Evolutionary conservation across 2,797 vertebrate species (phyloP).

Genomic region (Falco columbarius): DNA sequence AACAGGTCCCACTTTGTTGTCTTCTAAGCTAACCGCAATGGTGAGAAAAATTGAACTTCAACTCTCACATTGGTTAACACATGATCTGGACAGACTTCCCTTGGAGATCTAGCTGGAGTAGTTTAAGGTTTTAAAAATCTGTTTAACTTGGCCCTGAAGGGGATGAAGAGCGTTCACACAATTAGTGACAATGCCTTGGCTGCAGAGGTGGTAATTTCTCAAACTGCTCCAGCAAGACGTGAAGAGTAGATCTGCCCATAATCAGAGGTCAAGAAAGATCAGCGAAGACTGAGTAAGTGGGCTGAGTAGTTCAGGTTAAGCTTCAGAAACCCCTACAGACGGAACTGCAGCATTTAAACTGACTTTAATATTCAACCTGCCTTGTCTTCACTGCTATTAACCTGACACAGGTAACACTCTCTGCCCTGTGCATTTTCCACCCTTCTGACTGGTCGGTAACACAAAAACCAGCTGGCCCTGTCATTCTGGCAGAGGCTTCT

Average conservation of each 20-base stretch:
- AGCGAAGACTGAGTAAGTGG: not conserved
- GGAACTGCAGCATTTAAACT: not conserved
- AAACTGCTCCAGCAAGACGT: not conserved
- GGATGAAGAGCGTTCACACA: not conserved
- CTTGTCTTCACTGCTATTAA: not conserved
- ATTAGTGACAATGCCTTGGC: not conserved
- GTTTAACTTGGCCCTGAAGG: not conserved
- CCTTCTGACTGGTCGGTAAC: not conserved
- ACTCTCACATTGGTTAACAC: not conserved
- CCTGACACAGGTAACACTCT: not conserved
- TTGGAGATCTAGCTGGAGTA: not conserved
- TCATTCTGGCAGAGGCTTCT: not conserved
- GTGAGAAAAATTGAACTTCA: not conserved
- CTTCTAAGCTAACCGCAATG: not conserved
- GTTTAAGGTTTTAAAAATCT: not conserved
- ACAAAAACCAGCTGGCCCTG: not conserved
- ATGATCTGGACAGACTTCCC: not conserved
- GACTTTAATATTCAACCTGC: not conserved
- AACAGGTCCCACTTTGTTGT: not conserved
- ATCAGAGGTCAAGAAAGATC: not conserved
- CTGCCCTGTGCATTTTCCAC: not conserved
- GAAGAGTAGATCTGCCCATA: not conserved
- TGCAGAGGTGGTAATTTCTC: not conserved
- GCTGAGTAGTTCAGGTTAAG: not conserved
- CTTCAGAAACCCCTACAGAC: not conserved